Conservation (phyloP, 2,888 invertebrate species). For the Pimpla rufipes region DNA sequence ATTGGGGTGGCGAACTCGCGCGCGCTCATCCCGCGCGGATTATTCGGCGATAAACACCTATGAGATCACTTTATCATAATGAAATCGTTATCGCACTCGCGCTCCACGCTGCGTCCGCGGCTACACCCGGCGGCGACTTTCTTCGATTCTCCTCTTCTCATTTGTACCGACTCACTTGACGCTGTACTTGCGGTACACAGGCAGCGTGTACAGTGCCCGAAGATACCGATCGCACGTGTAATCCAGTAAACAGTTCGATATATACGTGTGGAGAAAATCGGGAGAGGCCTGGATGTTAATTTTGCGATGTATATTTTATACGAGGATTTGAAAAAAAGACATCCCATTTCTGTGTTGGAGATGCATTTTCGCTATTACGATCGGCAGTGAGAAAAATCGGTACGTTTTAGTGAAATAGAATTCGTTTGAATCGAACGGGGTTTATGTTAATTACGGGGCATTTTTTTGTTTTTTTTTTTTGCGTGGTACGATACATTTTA, state of each 20-base stretch:
- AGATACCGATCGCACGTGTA: slow-evolving; percentile 47
- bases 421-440: no score
- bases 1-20: slow-evolving; percentile 56
- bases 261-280: not conserved
- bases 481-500: not conserved
- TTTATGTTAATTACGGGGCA: no score
- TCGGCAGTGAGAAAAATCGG: no score
- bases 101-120: not conserved
- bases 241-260: slow-evolving; percentile 43
- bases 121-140: slow-evolving; percentile 27
- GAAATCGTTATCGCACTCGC: slow-evolving; percentile 57
- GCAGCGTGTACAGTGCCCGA: not conserved
- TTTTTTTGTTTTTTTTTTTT: no score
- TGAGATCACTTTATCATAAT: slow-evolving; percentile 65
- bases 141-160: slow-evolving; percentile 9
- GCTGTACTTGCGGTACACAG: slow-evolving; percentile 5
- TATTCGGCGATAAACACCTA: slow-evolving; percentile 67
- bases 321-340: no score
- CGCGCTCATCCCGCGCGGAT: slow-evolving; percentile 44
- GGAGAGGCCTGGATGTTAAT: not conserved
- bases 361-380: no score
- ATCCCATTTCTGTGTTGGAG: no score
- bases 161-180: not conserved
- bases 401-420: no score
- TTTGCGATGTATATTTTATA: not conserved